Evolutionary conservation across 2,888 invertebrate genomes (phyloP), one percentile per base, ranked within the genome.

Genomic region (Tipula vernalis): DNA sequence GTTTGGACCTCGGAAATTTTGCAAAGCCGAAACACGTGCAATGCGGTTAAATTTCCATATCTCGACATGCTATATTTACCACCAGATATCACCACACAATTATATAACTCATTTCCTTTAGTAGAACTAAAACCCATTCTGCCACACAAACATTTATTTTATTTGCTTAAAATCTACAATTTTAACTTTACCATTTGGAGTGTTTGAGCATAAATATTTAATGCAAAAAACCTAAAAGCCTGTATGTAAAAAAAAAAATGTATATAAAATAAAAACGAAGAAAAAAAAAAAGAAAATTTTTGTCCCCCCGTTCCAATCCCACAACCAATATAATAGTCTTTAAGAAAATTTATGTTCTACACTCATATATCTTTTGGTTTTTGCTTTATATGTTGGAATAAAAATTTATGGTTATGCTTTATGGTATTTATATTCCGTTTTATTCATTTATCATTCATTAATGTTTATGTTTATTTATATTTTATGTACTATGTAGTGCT

Each of bases 361-460:
- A 51, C 28, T 71, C 10, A 71, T 28, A 57, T 57, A 57, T 28
- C 28, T 15, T 57, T 57, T 15, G 51, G 51, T 15, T 57, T 71
- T 28, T 71, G 3, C 71, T 71, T 71, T 28, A 71, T 71, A 71
- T 71, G 18, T 71, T 12, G 28, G 28, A 71, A 71, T 71, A 71
- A 71, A 71, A 71, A 71, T 71, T 71, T 71, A 71, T 71, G 71
- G 71, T 71, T 71, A 71, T 71, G 71, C 71, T 71, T 71, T 71
- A 71, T 71, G 71, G 71, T 71, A 71, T 71, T 71, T 71, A 71
- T 71, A 71, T 71, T 71, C 71, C 71, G 10, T 71, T 71, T 71
- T 71, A 71, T 71, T 71, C 18, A 71, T 71, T 28, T 71, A 71
- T 71, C 71, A 71, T 71, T 71, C 10, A 71, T 71, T 57, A 28